phyloP scores from a whole-genome alignment of 1,140 invertebrate genomes.

The Phymastichus coffea region DNA sequence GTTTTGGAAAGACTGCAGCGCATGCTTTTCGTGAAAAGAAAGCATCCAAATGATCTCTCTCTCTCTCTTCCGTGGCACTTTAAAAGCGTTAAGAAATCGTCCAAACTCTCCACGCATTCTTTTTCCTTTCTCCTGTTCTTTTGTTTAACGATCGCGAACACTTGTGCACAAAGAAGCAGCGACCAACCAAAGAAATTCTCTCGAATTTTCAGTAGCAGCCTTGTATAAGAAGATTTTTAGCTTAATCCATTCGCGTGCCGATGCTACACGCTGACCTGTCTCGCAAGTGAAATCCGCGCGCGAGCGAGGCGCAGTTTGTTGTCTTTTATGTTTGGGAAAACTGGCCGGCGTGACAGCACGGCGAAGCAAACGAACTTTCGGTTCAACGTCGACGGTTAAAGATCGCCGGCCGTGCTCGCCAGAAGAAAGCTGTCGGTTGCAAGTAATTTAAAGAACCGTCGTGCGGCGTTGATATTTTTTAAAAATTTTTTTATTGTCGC shows the following conservation, averaged over 20 bases:
- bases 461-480: background rate
- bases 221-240: conserved; percentile 28
- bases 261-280: background rate
- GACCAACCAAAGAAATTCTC: conserved; percentile 25
- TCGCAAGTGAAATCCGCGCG: background rate
- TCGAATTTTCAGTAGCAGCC: conserved; percentile 24
- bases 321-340: conserved; percentile 27
- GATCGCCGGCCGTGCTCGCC: no score
- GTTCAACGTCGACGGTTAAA: conserved; percentile 14
- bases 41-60: no score
- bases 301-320: conserved; percentile 10
- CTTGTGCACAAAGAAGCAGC: no score
- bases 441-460: conserved; percentile 9
- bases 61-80: no score
- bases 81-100: no score
- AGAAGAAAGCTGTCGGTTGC: conserved; percentile 16
- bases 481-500: conserved; percentile 3
- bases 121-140: no score
- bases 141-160: no score
- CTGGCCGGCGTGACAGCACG: background rate
- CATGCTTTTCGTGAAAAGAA: no score
- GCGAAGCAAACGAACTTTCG: conserved; percentile 22
- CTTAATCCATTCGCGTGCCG: conserved; percentile 21
- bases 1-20: no score
- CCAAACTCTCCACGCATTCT: no score